Evolutionary conservation across 1,140 invertebrate species (phyloP), one percentile per base, ranked within the genome.

Genomic region (Drosophila ercepeae): DNA sequence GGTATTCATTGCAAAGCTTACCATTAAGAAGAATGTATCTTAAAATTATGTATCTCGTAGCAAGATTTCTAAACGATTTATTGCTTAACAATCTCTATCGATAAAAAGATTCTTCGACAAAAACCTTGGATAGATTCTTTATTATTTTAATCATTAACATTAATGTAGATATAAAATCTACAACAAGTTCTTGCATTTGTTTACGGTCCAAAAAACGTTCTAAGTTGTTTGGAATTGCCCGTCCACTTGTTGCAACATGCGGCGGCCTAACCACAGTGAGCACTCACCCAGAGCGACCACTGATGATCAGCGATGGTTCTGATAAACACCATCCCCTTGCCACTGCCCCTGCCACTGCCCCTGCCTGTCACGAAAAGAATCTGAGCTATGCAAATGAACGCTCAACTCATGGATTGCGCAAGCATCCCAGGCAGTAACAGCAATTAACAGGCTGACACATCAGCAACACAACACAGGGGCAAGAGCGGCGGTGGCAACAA

Each of bases 401-500:
- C 53, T 19, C 36, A 48, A 42, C 53, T 19, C 36, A 48, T 36
- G n/a, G 25, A 76, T 84, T 84, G 82, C 82, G 76, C 81, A 88
- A 86, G 75, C 81, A 63, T 61, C 65, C 69, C 42, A 25, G 41
- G 53, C 42, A 44, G 41, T 13, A 44, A 27, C 55, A 50, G 68
- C 78, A 82, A 81, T 81, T 81, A 81, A 81, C 78, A 59, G 61
- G 27, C 60, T 51, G 63, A 64, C 61, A 77, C 63, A 69, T 72
- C 64, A 63, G 65, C 44, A 60, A 59, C 53, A 63, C 59, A 61
- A 29, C 51, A 46, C 55, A 46, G 49, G 36, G 21, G 48, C 68
- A 58, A 46, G 36, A n/a, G 42, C 25, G 23, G 36, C 29, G 42
- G 25, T 39, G 44, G 6, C 39, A 60, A 55, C 78, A 84, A 84